A percentile compares a stretch with the other conserved stretches of the same genome.
These are phyloP conservation scores for Nephrotoma appendiculata DNA, from an alignment of 2,888 invertebrate species.

Conservation along the genomic window DNA sequence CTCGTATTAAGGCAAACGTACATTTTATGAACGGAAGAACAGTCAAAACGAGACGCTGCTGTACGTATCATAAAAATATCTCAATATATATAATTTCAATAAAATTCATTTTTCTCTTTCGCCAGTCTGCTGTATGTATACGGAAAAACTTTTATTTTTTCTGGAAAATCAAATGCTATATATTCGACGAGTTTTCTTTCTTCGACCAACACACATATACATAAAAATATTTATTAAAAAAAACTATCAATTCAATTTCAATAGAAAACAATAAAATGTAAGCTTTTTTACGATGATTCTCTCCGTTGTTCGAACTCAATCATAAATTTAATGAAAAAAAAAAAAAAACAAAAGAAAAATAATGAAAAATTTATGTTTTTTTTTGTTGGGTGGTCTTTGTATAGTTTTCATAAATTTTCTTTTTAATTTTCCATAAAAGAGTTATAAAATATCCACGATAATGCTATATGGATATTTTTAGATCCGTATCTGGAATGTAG, in stretches of 20 bases:
- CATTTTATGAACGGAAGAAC: background rate
- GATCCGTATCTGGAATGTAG: background rate
- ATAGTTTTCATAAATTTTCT: background rate
- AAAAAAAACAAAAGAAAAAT: background rate
- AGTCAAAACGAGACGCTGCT: background rate
- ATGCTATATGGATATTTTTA: background rate
- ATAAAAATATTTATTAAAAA: background rate
- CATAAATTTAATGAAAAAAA: background rate
- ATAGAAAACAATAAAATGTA: background rate
- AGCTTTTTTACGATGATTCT: background rate
- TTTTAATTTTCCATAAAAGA: background rate
- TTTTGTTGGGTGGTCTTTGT: background rate
- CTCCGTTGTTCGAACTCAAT: background rate
- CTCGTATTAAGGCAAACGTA: background rate
- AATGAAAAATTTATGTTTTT: background rate
- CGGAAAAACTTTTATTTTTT: background rate
- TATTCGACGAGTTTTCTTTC: background rate
- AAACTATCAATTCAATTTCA: background rate
- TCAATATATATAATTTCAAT: background rate
- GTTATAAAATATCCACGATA: background rate
- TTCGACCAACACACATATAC: background rate
- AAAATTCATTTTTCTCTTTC: background rate
- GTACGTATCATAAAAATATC: background rate
- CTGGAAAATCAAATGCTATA: background rate
- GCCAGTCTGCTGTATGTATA: background rate